These are phyloP conservation scores for Chironex yamaguchii DNA, from an alignment of 30 jellyfish, hydroid and myxozoan genomes.

Conservation along the genomic window DNA sequence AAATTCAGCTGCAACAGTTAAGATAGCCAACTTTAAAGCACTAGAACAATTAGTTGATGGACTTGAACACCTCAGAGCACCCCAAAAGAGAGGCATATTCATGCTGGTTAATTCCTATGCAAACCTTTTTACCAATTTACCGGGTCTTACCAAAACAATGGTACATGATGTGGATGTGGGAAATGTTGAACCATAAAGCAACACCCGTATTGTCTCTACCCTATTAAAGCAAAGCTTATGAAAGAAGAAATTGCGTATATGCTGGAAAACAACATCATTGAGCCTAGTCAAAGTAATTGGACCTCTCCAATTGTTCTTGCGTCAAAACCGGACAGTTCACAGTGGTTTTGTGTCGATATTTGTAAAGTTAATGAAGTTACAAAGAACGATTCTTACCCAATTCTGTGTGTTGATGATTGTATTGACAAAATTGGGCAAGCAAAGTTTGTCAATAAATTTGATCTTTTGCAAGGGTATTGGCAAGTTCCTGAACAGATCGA, in stretches of 20 bases:
- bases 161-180: too few relatives aligned
- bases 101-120: too few relatives aligned
- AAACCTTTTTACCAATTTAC: too few relatives aligned
- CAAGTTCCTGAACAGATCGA: slow-evolving; percentile 49
- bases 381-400: slow-evolving; percentile 55
- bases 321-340: slow-evolving; percentile 54
- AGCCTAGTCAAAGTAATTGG: slow-evolving; percentile 57
- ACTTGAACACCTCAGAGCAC: too few relatives aligned
- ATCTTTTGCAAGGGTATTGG: slow-evolving; percentile 54
- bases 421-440: slow-evolving; percentile 37
- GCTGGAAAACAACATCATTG: slow-evolving; percentile 13
- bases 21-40: too few relatives aligned
- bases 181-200: too few relatives aligned
- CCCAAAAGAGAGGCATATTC: too few relatives aligned
- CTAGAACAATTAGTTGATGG: too few relatives aligned
- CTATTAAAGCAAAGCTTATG: too few relatives aligned
- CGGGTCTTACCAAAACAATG: too few relatives aligned
- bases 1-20: too few relatives aligned
- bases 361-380: slow-evolving; percentile 67
- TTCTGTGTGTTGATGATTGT: slow-evolving; percentile 29
- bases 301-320: slow-evolving; percentile 75
- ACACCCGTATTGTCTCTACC: too few relatives aligned
- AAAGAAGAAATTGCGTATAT: slow-evolving; percentile 5
- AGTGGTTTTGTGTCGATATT: slow-evolving; percentile 69
- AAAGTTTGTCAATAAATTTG: slow-evolving; percentile 21